phyloP scores from a whole-genome alignment of 2,797 vertebrate species.

The Hephaestus fuliginosus region DNA sequence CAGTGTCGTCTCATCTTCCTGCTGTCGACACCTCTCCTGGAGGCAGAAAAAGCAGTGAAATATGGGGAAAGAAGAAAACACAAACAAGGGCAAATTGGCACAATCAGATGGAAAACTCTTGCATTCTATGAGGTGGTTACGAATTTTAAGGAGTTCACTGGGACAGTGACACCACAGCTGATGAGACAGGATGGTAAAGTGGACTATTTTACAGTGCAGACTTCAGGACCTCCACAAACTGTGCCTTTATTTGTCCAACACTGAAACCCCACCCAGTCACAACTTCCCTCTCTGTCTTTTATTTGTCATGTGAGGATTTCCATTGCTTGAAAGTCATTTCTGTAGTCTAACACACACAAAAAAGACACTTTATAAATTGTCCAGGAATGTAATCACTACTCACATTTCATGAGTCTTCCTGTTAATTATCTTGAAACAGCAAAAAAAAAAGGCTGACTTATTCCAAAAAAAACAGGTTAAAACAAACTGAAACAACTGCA shows the following conservation, averaged over 20 bases:
- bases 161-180: constrained; percentile 5
- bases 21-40: constrained; percentile 23
- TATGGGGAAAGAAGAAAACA: background rate
- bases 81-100: background rate
- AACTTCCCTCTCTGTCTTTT: background rate
- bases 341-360: background rate
- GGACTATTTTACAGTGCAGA: background rate
- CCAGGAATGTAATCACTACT: constrained; percentile 32
- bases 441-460: constrained; percentile 7
- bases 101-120: background rate
- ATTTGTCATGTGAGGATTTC: background rate
- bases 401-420: constrained; percentile 5
- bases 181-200: background rate
- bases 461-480: constrained; percentile 16
- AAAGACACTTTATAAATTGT: background rate
- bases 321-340: background rate
- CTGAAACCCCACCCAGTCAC: background rate
- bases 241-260: background rate
- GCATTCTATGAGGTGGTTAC: background rate
- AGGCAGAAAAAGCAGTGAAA: background rate
- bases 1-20: constrained; percentile 36
- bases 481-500: constrained; percentile 13
- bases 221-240: background rate
- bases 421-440: constrained; percentile 17
- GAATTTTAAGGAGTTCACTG: background rate